Base-by-base conservation (phyloP, 2,888 invertebrate species). In the Argynnis bischoffii region DNA sequence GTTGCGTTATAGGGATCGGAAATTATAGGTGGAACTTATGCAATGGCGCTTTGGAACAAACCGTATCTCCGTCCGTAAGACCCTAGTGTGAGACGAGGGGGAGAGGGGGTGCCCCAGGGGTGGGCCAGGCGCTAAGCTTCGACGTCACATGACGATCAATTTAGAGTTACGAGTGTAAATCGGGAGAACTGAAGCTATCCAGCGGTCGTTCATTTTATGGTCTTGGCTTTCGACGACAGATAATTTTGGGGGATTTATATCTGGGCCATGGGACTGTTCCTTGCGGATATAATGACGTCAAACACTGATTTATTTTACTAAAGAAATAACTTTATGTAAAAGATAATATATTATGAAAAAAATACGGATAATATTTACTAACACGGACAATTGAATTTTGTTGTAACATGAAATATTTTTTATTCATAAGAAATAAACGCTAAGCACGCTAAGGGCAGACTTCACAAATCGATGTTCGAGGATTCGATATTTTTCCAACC, bases 1-100 rank as follows among this genome's bases (percentile, higher is more conserved):
- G 76, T 75, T 76, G 64, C 71, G 75, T 72, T 74, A 72, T 72
- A 73, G 73, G 70, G 78, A 81, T 83, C 80, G 79, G 80, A 77
- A 82, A 81, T 83, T 84, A 82, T 81, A 81, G 79, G 80, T 78
- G 77, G 78, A 83, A 83, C 81, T 85, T 84, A 80, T 81, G 83
- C 80, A 82, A 82, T 81, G 77, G 76, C 74, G 74, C 66, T 69
- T 73, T 61, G 56, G 71, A 74, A 77, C 77, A 78, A 74, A 72
- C 77, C 75, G 75, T 81, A 80, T 79, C 80, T 78, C 74, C 75
- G 75, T 77, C 80, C 78, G 80, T 76, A 78, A 79, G 61, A 51
- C 50, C 51, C 51, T 48, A 59, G 57, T 59, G 59, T 59, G 72
- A 70, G 51, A 60, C 65, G 68, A 77, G 72, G 69, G 65, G 59